Conservation (phyloP, 1,140 invertebrate species). For the Dendrolimus kikuchii region DNA sequence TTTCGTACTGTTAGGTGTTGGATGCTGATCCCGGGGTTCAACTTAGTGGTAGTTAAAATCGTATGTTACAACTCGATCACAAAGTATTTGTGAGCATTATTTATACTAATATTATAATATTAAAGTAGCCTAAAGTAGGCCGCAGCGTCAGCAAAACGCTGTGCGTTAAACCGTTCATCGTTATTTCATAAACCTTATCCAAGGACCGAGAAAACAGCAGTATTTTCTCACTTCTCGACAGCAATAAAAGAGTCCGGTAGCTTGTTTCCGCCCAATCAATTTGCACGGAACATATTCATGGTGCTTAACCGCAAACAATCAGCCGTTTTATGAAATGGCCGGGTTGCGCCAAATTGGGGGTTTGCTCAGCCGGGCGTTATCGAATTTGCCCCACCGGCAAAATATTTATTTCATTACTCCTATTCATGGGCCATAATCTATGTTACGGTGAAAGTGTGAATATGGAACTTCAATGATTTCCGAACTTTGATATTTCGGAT, state of each 20-base stretch:
- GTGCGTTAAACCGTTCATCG: neutral
- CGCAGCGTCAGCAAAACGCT: too few relatives aligned
- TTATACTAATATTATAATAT: too few relatives aligned
- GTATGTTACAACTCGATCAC: too few relatives aligned
- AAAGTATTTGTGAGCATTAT: too few relatives aligned
- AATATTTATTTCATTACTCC: constrained; percentile 71
- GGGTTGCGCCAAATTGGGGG: constrained; percentile 50
- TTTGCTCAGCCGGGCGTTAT: constrained; percentile 52
- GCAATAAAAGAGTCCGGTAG: constrained; percentile 16
- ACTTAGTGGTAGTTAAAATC: too few relatives aligned
- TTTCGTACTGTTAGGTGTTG: too few relatives aligned
- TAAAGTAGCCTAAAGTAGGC: too few relatives aligned
- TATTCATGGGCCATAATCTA: constrained; percentile 66
- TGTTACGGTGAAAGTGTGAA: constrained; percentile 31
- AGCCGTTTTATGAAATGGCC: constrained; percentile 56
- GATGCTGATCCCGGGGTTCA: too few relatives aligned
- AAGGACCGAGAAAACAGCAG: neutral
- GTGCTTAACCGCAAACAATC: constrained; percentile 57
- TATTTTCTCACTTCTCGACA: neutral
- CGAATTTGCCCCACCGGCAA: constrained; percentile 63
- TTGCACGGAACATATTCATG: constrained; percentile 38
- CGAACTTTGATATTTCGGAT: too few relatives aligned
- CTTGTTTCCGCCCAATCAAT: constrained; percentile 46
- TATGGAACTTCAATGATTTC: neutral
- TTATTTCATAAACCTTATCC: neutral